Evolutionary conservation across 2,113 vertebrate species (phyloP).

Genomic region (Calonectris borealis): DNA sequence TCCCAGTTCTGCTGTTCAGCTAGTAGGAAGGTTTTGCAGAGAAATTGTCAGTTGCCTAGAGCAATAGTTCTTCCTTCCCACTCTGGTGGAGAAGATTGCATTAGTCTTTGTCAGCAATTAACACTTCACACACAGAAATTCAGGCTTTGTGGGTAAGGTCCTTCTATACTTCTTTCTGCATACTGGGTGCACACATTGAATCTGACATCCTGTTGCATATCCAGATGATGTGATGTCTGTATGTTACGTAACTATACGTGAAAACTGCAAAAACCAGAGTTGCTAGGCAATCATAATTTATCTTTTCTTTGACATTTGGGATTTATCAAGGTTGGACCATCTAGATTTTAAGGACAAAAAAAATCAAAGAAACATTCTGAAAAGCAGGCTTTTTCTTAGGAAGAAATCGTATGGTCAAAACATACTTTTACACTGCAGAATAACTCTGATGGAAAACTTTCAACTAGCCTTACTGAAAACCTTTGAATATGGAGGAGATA

Average conservation of each 20-base stretch:
- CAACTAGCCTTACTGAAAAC: neutral
- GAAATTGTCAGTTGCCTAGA: neutral
- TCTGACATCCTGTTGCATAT: neutral
- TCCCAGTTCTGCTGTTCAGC: neutral
- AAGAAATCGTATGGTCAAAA: neutral
- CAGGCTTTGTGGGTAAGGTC: neutral
- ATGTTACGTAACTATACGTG: rapidly evolving
- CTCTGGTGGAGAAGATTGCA: neutral
- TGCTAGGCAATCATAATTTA: neutral
- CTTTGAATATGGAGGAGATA: neutral
- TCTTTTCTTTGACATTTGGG: neutral
- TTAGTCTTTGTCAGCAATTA: neutral
- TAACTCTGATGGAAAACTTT: neutral
- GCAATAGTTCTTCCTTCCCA: neutral
- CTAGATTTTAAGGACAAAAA: neutral
- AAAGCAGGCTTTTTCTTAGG: neutral
- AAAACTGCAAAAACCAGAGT: neutral
- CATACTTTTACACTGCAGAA: neutral
- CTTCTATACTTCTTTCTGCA: neutral
- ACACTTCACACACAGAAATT: neutral
- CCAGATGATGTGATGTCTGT: neutral
- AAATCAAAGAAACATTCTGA: neutral
- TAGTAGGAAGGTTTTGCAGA: neutral
- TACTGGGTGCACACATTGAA: neutral
- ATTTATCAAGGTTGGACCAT: neutral